Conservation (phyloP, 2,113 vertebrate species). For the Ictidomys tridecemlineatus region DNA sequence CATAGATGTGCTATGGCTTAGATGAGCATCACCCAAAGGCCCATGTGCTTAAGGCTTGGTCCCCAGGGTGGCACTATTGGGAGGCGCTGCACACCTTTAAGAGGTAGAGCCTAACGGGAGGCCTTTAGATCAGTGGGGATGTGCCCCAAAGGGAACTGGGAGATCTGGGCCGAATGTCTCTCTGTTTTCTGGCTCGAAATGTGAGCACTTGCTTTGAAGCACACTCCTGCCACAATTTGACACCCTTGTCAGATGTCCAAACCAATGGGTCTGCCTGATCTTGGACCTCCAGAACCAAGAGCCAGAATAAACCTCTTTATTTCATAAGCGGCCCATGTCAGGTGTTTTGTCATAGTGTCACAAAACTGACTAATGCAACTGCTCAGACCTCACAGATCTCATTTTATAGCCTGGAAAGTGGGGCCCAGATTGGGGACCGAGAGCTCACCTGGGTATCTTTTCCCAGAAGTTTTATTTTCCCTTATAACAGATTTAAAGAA, state of each 20-base stretch:
- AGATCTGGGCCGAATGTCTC: not conserved
- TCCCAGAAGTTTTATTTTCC: not conserved
- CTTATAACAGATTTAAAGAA: not conserved
- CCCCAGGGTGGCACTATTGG: not conserved
- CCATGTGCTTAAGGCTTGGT: not conserved
- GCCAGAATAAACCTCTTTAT: not conserved
- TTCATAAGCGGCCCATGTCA: not conserved
- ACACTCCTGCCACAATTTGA: not conserved
- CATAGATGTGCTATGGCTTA: not conserved
- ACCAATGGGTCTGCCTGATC: not conserved
- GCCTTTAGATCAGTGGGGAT: not conserved
- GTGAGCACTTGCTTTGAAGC: too few species aligned
- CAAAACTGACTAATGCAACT: not conserved
- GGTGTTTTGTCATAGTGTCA: not conserved
- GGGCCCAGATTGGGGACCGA: not conserved
- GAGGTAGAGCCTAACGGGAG: too few species aligned
- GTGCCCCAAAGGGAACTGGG: not conserved
- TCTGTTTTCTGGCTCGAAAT: not conserved
- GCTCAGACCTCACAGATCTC: not conserved
- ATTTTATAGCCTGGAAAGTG: not conserved
- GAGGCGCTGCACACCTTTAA: not conserved
- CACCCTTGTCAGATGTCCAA: not conserved
- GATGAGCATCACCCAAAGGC: not conserved
- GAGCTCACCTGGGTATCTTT: not conserved
- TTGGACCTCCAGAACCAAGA: not conserved